Evolutionary conservation across 2,113 vertebrate genomes (phyloP).

Genomic region (Chunga burmeisteri): DNA sequence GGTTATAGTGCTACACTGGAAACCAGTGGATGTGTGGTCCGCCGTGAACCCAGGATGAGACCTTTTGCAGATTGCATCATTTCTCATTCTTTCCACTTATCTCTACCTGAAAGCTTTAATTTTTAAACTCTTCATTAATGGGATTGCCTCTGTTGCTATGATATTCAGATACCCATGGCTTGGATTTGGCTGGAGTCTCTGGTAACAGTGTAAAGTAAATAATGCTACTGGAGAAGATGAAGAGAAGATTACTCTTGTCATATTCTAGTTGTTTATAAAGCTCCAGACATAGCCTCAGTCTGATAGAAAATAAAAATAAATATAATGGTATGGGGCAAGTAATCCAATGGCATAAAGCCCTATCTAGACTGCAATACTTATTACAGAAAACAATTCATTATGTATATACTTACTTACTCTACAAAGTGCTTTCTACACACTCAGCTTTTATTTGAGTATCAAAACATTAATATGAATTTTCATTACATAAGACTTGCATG

Average conservation of each 20-base stretch:
- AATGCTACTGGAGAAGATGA: background rate
- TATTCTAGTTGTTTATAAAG: background rate
- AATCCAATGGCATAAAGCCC: background rate
- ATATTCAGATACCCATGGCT: background rate
- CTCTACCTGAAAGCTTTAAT: background rate
- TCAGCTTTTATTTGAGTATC: background rate
- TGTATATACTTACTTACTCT: background rate
- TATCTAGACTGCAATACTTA: background rate
- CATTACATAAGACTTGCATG: background rate
- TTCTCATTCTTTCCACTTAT: background rate
- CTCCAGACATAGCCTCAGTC: background rate
- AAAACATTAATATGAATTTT: background rate
- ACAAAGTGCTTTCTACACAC: background rate
- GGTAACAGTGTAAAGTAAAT: background rate
- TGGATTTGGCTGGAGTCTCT: background rate
- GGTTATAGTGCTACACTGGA: background rate
- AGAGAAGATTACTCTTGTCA: background rate
- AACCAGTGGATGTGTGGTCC: background rate
- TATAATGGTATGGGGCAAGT: background rate
- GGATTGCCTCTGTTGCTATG: background rate
- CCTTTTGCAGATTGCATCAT: background rate
- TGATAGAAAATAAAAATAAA: background rate
- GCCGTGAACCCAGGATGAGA: background rate
- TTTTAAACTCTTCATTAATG: background rate
- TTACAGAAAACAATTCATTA: background rate